Percentiles rank a stretch among this genome's conserved stretches.
phyloP scores from a whole-genome alignment of 2,113 vertebrate genomes.

The Tyto alba region DNA sequence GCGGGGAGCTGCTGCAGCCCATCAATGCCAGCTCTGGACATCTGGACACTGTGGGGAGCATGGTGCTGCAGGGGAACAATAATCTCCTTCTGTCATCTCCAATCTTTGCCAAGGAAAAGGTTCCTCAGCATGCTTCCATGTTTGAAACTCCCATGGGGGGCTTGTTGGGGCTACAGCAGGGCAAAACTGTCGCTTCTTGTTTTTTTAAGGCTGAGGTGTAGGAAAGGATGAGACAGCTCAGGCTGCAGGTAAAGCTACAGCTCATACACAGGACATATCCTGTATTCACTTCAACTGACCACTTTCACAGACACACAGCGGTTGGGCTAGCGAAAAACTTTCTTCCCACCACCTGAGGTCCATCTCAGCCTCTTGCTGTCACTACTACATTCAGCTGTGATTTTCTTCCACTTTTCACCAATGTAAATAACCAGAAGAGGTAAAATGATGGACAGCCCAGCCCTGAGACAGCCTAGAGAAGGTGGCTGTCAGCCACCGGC shows the following conservation, averaged over 20 bases:
- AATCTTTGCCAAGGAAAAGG: not conserved
- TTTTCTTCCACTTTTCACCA: not conserved
- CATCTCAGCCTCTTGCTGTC: not conserved
- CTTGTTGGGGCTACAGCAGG: not conserved
- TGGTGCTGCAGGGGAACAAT: not conserved
- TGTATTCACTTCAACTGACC: not conserved
- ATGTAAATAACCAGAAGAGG: not conserved
- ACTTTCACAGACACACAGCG: not conserved
- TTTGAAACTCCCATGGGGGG: not conserved
- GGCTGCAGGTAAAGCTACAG: not conserved
- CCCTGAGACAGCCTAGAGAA: not conserved
- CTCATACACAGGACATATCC: not conserved
- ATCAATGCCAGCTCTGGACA: not conserved
- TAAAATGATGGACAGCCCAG: not conserved
- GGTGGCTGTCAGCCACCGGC: not conserved
- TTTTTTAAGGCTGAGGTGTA: not conserved
- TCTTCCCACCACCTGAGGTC: not conserved
- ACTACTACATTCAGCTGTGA: not conserved
- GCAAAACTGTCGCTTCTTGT: not conserved
- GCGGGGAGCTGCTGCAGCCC: not conserved
- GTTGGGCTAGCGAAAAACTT: not conserved
- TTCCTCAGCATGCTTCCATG: fast-evolving
- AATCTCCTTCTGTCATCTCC: not conserved
- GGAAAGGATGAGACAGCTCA: not conserved
- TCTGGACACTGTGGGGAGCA: fast-evolving